These are phyloP conservation scores for Charina bottae DNA, from an alignment of 2,113 vertebrate species.

Conservation along the genomic window DNA sequence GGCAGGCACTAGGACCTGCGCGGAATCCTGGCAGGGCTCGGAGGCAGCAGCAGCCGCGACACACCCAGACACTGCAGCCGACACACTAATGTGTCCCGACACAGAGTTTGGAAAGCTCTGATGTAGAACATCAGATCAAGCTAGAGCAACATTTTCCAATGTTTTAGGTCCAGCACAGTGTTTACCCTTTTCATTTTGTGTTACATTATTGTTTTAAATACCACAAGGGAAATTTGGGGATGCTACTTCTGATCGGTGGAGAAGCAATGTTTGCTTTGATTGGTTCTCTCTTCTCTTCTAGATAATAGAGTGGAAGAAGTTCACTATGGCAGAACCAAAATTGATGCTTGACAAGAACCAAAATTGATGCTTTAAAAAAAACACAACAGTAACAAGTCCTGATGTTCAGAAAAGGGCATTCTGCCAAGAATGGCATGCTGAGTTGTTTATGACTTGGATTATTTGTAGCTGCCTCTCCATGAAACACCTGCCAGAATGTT, in stretches of 20 bases:
- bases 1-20: no score
- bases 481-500: constrained; percentile 61
- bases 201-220: not conserved
- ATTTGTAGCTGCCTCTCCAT: constrained; percentile 66
- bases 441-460: constrained; percentile 68
- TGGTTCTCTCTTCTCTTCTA: constrained; percentile 47
- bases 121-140: not conserved
- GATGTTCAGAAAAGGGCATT: constrained; percentile 65
- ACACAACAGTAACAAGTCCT: not conserved
- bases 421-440: constrained; percentile 64
- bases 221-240: not conserved
- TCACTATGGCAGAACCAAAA: constrained; percentile 45
- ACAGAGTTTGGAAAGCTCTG: no score
- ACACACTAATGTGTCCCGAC: no score
- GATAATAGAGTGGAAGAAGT: constrained; percentile 39
- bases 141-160: not conserved
- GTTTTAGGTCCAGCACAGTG: not conserved
- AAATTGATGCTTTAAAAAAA: constrained; percentile 34
- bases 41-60: no score
- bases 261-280: constrained; percentile 47
- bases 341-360: constrained; percentile 54
- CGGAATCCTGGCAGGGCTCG: no score
- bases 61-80: no score
- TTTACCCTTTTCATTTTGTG: not conserved
- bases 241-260: constrained; percentile 31